phyloP scores from a whole-genome alignment of 1,140 invertebrate genomes.

The Meloidogyne chitwoodi region DNA sequence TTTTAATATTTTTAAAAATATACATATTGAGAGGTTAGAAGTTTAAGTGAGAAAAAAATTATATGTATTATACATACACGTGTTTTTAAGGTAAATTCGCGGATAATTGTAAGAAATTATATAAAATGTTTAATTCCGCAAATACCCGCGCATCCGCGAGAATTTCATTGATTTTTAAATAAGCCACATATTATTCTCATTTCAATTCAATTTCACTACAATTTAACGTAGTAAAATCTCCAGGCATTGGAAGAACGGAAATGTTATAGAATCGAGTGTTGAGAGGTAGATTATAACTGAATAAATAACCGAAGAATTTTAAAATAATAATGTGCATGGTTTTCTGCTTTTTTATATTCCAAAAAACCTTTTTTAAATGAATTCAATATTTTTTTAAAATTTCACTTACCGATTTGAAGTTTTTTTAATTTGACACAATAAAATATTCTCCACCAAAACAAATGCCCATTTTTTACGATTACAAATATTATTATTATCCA shows the following conservation, averaged over 20 bases:
- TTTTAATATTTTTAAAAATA: too few relatives aligned
- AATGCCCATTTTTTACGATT: constrained; percentile 37
- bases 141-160: too few relatives aligned
- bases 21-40: too few relatives aligned
- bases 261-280: constrained; percentile 48
- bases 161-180: too few relatives aligned
- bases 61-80: too few relatives aligned
- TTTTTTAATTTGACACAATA: constrained; percentile 42
- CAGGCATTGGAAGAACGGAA: constrained; percentile 31
- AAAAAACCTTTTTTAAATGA: not conserved
- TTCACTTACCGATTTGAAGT: constrained; percentile 30
- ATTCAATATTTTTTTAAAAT: not conserved
- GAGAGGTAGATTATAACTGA: constrained; percentile 43
- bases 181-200: too few relatives aligned
- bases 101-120: too few relatives aligned
- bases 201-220: not conserved
- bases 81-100: too few relatives aligned
- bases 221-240: not conserved
- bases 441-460: constrained; percentile 32
- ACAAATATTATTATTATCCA: not conserved
- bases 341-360: too few relatives aligned
- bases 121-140: too few relatives aligned
- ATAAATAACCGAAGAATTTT: constrained; percentile 1
- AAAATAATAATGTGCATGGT: too few relatives aligned
- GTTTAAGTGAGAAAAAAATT: too few relatives aligned